Conservation (phyloP, 1,140 invertebrate species). For the Rhagoletis zephyria region DNA sequence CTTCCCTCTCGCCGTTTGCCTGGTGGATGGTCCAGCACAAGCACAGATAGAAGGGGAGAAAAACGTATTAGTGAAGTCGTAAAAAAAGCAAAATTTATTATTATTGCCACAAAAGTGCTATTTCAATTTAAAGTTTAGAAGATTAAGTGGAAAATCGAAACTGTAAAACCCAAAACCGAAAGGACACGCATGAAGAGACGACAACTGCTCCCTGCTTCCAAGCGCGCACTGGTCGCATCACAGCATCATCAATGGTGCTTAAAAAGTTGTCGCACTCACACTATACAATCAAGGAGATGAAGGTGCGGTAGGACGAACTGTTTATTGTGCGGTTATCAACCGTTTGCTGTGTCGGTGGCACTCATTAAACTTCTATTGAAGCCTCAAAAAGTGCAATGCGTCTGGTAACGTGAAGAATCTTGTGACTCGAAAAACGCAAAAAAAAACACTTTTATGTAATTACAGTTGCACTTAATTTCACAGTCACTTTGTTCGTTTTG, state of each 20-base stretch:
- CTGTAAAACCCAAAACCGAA: neutral
- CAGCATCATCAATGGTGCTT: conserved; percentile 36
- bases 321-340: conserved; percentile 39
- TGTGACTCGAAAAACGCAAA: conserved; percentile 19
- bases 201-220: neutral
- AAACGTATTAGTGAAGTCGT: too few relatives aligned
- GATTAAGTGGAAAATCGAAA: conserved; percentile 28
- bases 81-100: conserved; percentile 29
- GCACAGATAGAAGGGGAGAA: neutral
- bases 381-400: conserved; percentile 29
- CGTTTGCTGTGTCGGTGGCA: conserved; percentile 3
- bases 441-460: conserved; percentile 37
- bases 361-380: conserved; percentile 48
- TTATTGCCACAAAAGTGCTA: conserved; percentile 34
- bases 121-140: conserved; percentile 53
- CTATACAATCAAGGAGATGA: neutral
- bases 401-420: neutral
- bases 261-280: conserved; percentile 23
- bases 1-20: conserved; percentile 90
- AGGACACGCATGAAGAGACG: conserved; percentile 23
- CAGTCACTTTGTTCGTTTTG: conserved; percentile 44
- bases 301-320: neutral
- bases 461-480: conserved; percentile 50
- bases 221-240: neutral
- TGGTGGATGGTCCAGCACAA: conserved; percentile 80